Evolutionary conservation across 2,113 vertebrate species (phyloP).

Genomic region (Syngnathoides biaculeatus): DNA sequence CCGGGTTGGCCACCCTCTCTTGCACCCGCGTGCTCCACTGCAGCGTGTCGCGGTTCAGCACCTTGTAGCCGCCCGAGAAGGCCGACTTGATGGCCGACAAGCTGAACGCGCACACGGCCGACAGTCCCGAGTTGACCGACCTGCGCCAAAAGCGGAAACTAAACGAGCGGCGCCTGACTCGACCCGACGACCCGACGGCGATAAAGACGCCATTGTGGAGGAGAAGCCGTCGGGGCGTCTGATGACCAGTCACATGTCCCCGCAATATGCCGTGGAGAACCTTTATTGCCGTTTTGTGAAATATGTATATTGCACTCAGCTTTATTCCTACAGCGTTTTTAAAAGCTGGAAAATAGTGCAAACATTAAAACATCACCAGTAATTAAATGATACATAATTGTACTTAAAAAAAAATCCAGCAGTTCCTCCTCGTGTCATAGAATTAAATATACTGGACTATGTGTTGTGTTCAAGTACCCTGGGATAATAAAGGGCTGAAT

Average conservation of each 20-base stretch:
- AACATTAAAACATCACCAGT: not conserved
- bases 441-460: not conserved
- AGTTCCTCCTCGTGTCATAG: not conserved
- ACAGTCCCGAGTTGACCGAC: constrained; percentile 64
- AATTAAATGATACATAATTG: too few species aligned
- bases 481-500: not conserved
- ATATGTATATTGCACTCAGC: not conserved
- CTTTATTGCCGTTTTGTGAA: not conserved
- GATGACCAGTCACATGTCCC: not conserved
- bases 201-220: not conserved
- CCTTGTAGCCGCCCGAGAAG: constrained; percentile 73
- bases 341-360: not conserved
- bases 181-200: not conserved
- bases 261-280: not conserved
- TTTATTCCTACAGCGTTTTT: not conserved
- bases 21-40: constrained; percentile 70
- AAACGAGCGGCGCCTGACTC: not conserved
- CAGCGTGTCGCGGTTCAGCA: constrained; percentile 70
- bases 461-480: not conserved
- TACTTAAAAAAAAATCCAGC: not conserved
- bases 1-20: constrained; percentile 71
- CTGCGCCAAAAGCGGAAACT: constrained; percentile 29
- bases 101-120: constrained; percentile 70
- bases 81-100: constrained; percentile 62
- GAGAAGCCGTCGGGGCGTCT: not conserved